Evolutionary conservation across 2,888 invertebrate genomes (phyloP), one percentile per base, ranked within the genome.

Genomic region (Pachliopta kotzebuea): DNA sequence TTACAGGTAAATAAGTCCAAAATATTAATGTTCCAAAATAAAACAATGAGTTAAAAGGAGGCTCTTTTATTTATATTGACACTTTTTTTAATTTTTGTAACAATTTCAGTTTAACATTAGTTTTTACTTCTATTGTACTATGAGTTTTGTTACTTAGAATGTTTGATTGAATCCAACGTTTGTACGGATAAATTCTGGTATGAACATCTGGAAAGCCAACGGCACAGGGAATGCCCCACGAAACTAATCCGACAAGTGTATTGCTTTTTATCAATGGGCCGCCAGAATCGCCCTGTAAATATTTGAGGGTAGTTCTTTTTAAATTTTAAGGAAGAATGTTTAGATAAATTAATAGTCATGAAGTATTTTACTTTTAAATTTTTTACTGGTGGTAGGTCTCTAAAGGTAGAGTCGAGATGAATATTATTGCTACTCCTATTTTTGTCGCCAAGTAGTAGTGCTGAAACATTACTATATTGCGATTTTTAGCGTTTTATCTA

Each of bases 141-240:
- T 56, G 24, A 45, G 17, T 55, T 29, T 67, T 67, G 62, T 69
- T 62, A 62, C 59, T 29, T 78, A 73, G 54, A 73, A 70, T 54
- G 72, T 58, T 56, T 64, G 68, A 26, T n/a, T 26, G 50, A 66
- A 92, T 86, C 92, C 92, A 92, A 18, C 69, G 60, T 8, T 81
- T 59, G 65, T 83, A 88, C 0, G 83, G 78, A n/a, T 74, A 71
- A 58, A 88, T 80, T 69, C 91, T 84, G 2, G 90, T 89, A 63
- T 91, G 91, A 0, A 92, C 91, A 67, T 92, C 92, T 1, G 92
- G 92, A 59, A 90, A 92, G 2, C 92, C 91, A 37, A 79, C 76
- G 1, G 86, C 92, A 67, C 92, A 92, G 1, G 92, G 91, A 24
- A 91, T 88, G 1, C 92, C 92, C 88, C 91, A 92, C 9, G 91